Base-by-base conservation (phyloP, 37 sponge, comb jelly and placozoan species). In the Spongia lamella region DNA sequence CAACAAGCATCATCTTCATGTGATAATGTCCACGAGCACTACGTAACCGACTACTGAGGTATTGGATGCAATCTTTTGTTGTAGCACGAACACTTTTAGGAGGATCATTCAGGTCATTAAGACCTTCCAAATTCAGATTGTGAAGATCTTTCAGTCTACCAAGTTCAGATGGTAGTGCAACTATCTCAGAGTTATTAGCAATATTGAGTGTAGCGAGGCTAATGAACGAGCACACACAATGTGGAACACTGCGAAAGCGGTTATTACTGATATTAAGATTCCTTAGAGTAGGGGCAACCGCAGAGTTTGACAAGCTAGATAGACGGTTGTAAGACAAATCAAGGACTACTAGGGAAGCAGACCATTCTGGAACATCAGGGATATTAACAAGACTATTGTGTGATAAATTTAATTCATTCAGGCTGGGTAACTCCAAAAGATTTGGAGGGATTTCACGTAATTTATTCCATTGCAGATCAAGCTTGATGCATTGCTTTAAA, bases 1-100 rank as follows among this genome's bases (percentile, higher is more conserved):
- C 96, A 16, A 96, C 88, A 20, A 96, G 78, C 83, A 96, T 86
- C 36, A 96, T 74, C 77, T 92, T 96, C 96, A 96, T 96, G 38
- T 77, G 81, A 69, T 87, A 96, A 58, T 83, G 89, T 4, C 82
- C 87, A 25, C 71, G 70, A 43, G 84, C 81, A 65, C 78, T 73
- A 9, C 88, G 84, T 0, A 96, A 73, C 79, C 89, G 89, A 70
- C 87, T 84, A 29, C 83, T 84, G 47, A 96, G 90, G 61, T 92
- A 89, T 24, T 49, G 73, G 61, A 96, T 67, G 73, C 94, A 89
- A 70, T 85, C 79, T 14, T 72, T 32, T 22, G 90, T 50, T 26
- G 69, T 70, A 20, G 29, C 50, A 61, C 79, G 87, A 25, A 85
- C 26, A 25, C 74, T 85, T 49, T 60, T 67, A 16, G 87, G 87